phyloP scores from a whole-genome alignment of 2,888 invertebrate genomes.

The Eumerus sabulonum region DNA sequence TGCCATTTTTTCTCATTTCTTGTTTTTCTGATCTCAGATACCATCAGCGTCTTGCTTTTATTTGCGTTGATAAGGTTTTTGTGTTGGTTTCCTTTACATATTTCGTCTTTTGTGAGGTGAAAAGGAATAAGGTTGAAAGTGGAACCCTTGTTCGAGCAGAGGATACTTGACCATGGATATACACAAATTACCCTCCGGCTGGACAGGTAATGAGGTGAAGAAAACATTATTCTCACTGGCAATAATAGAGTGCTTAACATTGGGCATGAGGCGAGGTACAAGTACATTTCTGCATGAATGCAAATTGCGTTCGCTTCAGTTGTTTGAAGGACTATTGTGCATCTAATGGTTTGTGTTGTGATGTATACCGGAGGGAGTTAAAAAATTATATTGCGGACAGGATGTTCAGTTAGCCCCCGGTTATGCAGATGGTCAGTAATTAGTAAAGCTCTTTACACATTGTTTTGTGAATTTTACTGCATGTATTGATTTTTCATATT shows the following conservation, averaged over 20 bases:
- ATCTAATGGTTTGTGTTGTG: not conserved
- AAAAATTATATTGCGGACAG: not conserved
- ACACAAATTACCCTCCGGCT: constrained; percentile 57
- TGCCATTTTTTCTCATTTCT: constrained; percentile 1
- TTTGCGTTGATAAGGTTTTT: too few species aligned
- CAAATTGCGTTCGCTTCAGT: constrained; percentile 35
- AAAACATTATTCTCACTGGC: constrained; percentile 36
- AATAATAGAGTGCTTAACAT: constrained; percentile 50
- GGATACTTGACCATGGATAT: constrained; percentile 58
- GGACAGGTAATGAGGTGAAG: constrained; percentile 60
- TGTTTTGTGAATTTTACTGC: too few species aligned
- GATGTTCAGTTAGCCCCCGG: not conserved
- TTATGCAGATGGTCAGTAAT: constrained; percentile 32
- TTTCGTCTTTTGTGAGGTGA: not conserved
- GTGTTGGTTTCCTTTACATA: too few species aligned
- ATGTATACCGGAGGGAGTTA: too few species aligned
- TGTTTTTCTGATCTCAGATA: not conserved
- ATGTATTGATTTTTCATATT: too few species aligned
- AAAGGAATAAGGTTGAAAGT: constrained; percentile 34
- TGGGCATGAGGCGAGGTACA: constrained; percentile 42
- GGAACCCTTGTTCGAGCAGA: constrained; percentile 25
- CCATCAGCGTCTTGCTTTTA: not conserved
- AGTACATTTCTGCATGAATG: constrained; percentile 39
- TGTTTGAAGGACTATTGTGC: constrained; percentile 3
- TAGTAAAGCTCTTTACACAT: constrained; percentile 5